These are phyloP conservation scores for Pagetopsis macropterus DNA, from an alignment of 2,797 vertebrate species.

Conservation along the genomic window DNA sequence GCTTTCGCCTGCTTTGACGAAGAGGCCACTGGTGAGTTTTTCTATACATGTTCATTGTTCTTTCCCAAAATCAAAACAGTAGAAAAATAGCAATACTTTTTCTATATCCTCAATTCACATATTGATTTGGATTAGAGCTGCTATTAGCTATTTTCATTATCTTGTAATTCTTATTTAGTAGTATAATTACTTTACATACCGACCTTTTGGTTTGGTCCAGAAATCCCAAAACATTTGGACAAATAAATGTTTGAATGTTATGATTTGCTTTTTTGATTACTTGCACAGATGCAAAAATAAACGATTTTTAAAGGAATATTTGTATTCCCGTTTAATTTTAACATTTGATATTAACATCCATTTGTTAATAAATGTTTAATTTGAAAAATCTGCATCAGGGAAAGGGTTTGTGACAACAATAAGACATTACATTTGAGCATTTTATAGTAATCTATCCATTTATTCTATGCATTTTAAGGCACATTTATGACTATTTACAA, in stretches of 20 bases:
- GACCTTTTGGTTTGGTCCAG: neutral
- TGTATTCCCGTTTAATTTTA: too few relatives aligned
- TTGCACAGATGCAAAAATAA: neutral
- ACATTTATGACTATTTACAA: too few relatives aligned
- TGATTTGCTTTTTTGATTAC: neutral
- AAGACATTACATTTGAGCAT: too few relatives aligned
- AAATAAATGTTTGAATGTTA: neutral
- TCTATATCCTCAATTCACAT: neutral
- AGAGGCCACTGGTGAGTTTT: constrained; percentile 88
- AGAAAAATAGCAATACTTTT: neutral
- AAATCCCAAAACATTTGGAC: neutral
- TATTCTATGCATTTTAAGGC: too few relatives aligned
- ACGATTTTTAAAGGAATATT: too few relatives aligned
- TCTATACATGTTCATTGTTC: neutral
- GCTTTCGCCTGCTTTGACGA: constrained; percentile 96
- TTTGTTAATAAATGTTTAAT: too few relatives aligned
- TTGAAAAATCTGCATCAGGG: too few relatives aligned
- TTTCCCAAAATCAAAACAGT: neutral
- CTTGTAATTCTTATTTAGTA: too few relatives aligned
- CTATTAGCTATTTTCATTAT: neutral
- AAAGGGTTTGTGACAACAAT: too few relatives aligned
- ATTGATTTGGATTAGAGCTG: neutral
- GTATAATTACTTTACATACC: neutral
- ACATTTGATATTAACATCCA: too few relatives aligned
- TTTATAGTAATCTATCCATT: too few relatives aligned